phyloP scores from a whole-genome alignment of 2,113 vertebrate genomes.

The Tragelaphus buxtoni region DNA sequence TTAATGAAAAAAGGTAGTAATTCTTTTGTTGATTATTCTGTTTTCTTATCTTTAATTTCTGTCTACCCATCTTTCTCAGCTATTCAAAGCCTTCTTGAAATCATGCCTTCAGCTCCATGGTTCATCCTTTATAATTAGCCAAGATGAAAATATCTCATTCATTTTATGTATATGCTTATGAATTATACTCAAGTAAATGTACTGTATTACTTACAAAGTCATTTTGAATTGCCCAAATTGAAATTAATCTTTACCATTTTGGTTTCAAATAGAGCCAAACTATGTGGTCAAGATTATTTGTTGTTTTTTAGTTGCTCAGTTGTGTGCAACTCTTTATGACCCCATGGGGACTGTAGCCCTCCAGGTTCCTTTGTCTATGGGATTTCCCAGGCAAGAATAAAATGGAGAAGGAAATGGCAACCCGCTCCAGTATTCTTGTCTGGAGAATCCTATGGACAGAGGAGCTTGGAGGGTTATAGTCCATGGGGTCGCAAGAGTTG shows the following conservation, averaged over 20 bases:
- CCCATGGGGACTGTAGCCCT: neutral
- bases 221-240: neutral
- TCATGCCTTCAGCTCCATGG: neutral
- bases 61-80: neutral
- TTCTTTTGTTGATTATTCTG: neutral
- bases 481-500: fast-evolving
- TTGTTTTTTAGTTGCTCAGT: neutral
- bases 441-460: neutral
- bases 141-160: neutral
- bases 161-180: neutral
- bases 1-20: neutral
- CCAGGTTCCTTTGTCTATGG: neutral
- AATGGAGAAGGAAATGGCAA: neutral
- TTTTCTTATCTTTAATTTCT: neutral
- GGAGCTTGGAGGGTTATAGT: neutral
- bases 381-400: neutral
- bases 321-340: neutral
- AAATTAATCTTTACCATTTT: slow-evolving; percentile 7
- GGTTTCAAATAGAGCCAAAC: neutral
- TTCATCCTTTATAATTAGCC: neutral
- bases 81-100: neutral
- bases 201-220: neutral
- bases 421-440: neutral
- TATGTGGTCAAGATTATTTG: neutral
- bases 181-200: neutral